Percentiles rank a stretch among this genome's conserved stretches.
Evolutionary conservation across 2,797 vertebrate species (phyloP).

Genomic region (Australoheros facetus): DNA sequence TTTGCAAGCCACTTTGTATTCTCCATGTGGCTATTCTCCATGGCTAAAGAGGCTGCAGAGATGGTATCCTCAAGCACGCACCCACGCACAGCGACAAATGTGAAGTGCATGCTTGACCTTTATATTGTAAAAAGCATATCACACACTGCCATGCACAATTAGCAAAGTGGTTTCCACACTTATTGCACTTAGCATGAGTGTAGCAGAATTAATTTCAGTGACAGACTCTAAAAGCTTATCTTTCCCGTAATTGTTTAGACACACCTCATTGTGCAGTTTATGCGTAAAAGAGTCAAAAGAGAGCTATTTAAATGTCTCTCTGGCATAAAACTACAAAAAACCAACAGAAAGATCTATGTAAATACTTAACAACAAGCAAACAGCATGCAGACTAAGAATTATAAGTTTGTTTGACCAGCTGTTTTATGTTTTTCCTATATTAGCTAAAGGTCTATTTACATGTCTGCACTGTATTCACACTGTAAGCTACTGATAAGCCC

Average conservation of each 20-base stretch:
- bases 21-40: conserved; percentile 40
- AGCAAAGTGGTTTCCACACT: conserved; percentile 40
- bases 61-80: conserved; percentile 31
- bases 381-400: background rate
- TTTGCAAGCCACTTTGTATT: conserved; percentile 32
- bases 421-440: background rate
- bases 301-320: background rate
- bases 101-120: conserved; percentile 56
- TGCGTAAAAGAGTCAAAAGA: background rate
- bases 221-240: conserved; percentile 25
- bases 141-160: conserved; percentile 44
- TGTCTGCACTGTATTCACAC: background rate
- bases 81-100: conserved; percentile 22
- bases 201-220: conserved; percentile 46
- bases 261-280: conserved; percentile 5
- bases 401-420: background rate
- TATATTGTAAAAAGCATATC: conserved; percentile 43
- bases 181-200: conserved; percentile 34
- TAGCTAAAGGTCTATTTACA: background rate
- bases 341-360: background rate
- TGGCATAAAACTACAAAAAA: background rate
- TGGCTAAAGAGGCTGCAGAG: conserved; percentile 41
- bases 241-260: conserved; percentile 40
- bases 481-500: background rate
- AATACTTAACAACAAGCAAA: background rate